A percentile compares a stretch with the other conserved stretches of the same genome.
These are phyloP conservation scores for Borostomias antarcticus DNA, from an alignment of 2,797 vertebrate genomes.

Conservation along the genomic window DNA sequence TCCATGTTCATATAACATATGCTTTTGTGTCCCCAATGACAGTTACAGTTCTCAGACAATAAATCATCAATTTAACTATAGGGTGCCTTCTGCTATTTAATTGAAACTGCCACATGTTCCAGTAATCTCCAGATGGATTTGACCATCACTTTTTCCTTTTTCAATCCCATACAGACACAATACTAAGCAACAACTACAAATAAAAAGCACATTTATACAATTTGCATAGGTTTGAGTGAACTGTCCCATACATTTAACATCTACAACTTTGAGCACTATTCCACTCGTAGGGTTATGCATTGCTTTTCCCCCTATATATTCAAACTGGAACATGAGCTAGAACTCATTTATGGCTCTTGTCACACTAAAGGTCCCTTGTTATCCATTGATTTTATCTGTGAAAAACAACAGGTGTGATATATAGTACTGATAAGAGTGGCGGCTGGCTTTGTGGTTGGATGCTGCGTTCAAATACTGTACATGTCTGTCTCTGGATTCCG, in stretches of 20 bases:
- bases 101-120: background rate
- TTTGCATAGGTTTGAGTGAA: no score
- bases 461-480: no score
- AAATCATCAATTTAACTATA: background rate
- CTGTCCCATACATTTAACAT: no score
- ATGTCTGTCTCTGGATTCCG: no score
- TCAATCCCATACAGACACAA: no score
- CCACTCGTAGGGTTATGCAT: slow-evolving; percentile 36
- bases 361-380: slow-evolving; percentile 52
- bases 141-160: no score
- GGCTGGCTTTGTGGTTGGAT: slow-evolving; percentile 27
- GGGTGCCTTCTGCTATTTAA: background rate
- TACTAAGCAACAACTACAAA: no score
- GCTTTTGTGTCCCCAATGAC: background rate
- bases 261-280: slow-evolving; percentile 25
- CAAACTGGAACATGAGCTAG: slow-evolving; percentile 37
- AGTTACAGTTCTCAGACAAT: background rate
- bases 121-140: background rate
- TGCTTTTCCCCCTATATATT: slow-evolving; percentile 19
- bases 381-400: slow-evolving; percentile 50
- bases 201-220: no score
- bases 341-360: slow-evolving; percentile 64
- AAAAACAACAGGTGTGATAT: slow-evolving; percentile 32
- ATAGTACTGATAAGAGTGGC: slow-evolving; percentile 17
- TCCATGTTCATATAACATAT: background rate